These are phyloP conservation scores for Adelphocoris suturalis DNA, from an alignment of 2,888 invertebrate species.

Conservation along the genomic window DNA sequence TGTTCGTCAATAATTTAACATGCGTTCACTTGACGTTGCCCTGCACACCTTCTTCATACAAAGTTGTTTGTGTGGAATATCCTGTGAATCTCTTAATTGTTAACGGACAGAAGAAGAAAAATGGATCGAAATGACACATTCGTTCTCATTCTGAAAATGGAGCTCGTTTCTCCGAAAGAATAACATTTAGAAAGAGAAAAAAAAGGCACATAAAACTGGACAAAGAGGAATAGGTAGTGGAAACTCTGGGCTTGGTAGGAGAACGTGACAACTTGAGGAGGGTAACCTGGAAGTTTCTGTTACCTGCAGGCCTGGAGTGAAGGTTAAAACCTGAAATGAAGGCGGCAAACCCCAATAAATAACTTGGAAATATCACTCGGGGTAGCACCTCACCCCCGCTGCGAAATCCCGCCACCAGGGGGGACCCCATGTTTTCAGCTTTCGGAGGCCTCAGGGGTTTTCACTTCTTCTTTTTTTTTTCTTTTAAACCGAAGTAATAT, in stretches of 20 bases:
- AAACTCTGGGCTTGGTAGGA: not conserved
- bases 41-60: too few relatives aligned
- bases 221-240: constrained; percentile 41
- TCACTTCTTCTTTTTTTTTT: not conserved
- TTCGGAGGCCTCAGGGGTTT: not conserved
- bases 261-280: constrained; percentile 66
- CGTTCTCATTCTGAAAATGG: constrained; percentile 22
- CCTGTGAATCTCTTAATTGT: not conserved
- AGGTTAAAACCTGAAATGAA: constrained; percentile 3
- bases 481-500: constrained; percentile 48
- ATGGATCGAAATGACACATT: constrained; percentile 15
- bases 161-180: constrained; percentile 46
- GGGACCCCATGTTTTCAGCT: constrained; percentile 18
- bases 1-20: too few relatives aligned
- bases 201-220: constrained; percentile 49
- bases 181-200: constrained; percentile 36
- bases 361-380: constrained; percentile 66
- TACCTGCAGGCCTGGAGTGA: constrained; percentile 34
- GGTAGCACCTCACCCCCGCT: constrained; percentile 63
- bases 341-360: constrained; percentile 69
- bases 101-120: not conserved
- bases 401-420: constrained; percentile 67
- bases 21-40: too few relatives aligned
- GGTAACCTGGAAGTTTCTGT: constrained; percentile 54
- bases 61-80: not conserved